Conservation (phyloP, 2,797 vertebrate genomes). For the Amazona ochrocephala region DNA sequence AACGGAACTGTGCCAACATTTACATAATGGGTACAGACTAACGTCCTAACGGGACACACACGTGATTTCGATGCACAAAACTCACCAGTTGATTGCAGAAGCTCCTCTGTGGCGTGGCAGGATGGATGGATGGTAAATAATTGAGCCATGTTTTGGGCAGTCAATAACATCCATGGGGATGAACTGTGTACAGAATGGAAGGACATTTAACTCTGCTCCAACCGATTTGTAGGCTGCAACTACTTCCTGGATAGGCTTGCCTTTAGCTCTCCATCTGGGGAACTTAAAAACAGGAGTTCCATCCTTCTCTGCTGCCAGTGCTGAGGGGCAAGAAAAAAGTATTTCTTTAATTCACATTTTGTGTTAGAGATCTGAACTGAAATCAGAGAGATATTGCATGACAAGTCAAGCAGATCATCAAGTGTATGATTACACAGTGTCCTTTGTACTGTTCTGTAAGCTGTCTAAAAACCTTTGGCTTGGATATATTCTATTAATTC, state of each 20-base stretch:
- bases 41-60: background rate
- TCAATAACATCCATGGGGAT: conserved; percentile 91
- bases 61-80: accelerated
- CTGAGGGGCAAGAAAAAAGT: conserved; percentile 62
- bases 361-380: background rate
- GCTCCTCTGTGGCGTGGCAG: conserved; percentile 88
- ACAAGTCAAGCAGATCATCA: background rate
- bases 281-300: conserved; percentile 92
- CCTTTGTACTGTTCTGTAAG: background rate
- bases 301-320: conserved; percentile 85
- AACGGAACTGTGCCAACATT: background rate
- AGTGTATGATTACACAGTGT: background rate
- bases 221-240: conserved; percentile 84
- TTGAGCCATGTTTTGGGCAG: conserved; percentile 84
- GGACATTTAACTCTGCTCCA: conserved; percentile 88
- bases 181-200: conserved; percentile 90
- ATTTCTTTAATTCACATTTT: background rate
- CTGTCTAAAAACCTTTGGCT: background rate
- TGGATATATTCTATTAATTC: background rate
- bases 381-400: background rate
- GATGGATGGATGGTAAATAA: conserved; percentile 89
- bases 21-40: background rate
- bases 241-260: conserved; percentile 84
- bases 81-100: conserved; percentile 90
- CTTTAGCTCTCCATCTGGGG: conserved; percentile 86